Evolutionary conservation across 2,797 vertebrate species (phyloP).

Genomic region (Hylomyscus alleni): DNA sequence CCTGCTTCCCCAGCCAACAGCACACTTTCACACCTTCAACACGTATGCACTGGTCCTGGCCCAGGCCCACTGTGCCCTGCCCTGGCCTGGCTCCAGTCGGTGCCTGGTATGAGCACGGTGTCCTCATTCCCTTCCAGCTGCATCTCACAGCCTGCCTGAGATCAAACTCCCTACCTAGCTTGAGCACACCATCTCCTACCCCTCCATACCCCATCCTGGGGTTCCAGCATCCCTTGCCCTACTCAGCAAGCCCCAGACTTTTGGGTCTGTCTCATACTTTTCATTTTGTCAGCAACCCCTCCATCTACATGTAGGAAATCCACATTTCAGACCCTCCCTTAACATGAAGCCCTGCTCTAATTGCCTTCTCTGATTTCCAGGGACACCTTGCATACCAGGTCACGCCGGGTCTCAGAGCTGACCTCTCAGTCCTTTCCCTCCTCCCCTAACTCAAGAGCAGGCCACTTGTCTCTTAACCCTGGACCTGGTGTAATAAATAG

Average conservation of each 20-base stretch:
- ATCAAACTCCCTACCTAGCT: background rate
- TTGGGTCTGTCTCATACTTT: background rate
- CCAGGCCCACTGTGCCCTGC: background rate
- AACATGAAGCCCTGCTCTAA: background rate
- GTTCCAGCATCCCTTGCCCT: background rate
- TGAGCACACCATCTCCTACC: background rate
- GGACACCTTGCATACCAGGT: background rate
- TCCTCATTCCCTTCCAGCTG: background rate
- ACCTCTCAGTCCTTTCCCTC: background rate
- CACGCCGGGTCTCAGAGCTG: background rate
- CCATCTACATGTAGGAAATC: background rate
- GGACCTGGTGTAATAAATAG: background rate
- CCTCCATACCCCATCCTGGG: background rate
- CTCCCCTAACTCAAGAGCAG: background rate
- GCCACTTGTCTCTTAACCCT: background rate
- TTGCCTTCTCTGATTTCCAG: background rate
- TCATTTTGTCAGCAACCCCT: background rate
- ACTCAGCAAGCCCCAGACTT: background rate
- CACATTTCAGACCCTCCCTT: background rate
- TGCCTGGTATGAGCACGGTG: background rate
- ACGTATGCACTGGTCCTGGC: background rate
- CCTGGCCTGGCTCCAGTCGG: background rate
- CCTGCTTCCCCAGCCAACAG: background rate
- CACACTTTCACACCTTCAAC: background rate
- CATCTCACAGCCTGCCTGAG: background rate